Evolutionary conservation across 1,140 invertebrate genomes (phyloP).

Genomic region (Bombus impatiens): DNA sequence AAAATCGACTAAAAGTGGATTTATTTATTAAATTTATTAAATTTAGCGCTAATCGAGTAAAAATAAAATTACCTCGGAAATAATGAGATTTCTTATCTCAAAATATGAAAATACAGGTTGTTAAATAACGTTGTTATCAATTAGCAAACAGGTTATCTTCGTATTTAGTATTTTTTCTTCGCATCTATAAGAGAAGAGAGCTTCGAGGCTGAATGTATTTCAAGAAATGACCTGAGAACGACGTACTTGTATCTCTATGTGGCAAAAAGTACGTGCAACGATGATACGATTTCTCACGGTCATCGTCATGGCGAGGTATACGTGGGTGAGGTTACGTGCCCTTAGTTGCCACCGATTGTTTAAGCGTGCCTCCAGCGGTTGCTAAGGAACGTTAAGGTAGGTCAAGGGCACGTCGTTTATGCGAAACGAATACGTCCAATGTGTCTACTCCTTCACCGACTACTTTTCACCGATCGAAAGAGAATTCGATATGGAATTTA

Average conservation of each 20-base stretch:
- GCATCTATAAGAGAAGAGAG: background rate
- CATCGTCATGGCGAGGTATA: slow-evolving; percentile 38
- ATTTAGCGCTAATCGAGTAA: background rate
- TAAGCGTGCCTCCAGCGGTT: slow-evolving; percentile 41
- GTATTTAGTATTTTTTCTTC: background rate
- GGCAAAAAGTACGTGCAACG: slow-evolving; percentile 10
- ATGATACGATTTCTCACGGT: slow-evolving; percentile 49
- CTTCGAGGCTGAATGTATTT: background rate
- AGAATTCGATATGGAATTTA: background rate
- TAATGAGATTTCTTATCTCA: too few species aligned
- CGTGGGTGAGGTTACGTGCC: slow-evolving; percentile 62
- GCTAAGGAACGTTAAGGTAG: slow-evolving; percentile 65
- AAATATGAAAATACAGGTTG: background rate
- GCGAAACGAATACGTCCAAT: slow-evolving; percentile 19
- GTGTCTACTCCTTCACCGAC: slow-evolving; percentile 1
- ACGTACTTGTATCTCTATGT: background rate
- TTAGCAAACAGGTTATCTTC: too few species aligned
- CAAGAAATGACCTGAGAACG: background rate
- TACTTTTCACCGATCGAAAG: background rate
- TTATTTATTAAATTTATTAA: too few species aligned
- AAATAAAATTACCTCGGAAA: background rate
- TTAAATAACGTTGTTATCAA: background rate
- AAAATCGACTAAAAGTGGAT: too few species aligned
- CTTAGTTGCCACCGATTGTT: slow-evolving; percentile 60
- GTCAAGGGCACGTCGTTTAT: slow-evolving; percentile 57